A percentile compares a stretch with the other conserved stretches of the same genome.
Conservation (phyloP, 2,113 vertebrate genomes). For the Hippocampus abdominalis region DNA sequence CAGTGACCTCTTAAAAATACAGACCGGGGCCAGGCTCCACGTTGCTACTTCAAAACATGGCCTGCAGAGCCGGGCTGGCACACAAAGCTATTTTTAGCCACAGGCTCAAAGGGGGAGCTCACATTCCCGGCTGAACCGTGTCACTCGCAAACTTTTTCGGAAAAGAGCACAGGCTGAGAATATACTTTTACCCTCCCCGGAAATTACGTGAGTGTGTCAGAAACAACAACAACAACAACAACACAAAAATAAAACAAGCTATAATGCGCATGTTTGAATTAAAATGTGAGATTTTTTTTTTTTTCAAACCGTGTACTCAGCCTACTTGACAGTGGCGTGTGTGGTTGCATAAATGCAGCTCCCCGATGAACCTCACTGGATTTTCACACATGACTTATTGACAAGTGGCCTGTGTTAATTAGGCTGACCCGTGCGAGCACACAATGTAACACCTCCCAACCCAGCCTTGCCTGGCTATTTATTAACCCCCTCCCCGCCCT, state of each 20-base stretch:
- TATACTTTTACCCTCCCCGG: constrained; percentile 8
- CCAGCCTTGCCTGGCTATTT: constrained; percentile 40
- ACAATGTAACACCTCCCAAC: constrained; percentile 48
- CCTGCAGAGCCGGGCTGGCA: constrained; percentile 65
- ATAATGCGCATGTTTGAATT: not conserved
- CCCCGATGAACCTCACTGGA: constrained; percentile 30
- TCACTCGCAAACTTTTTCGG: constrained; percentile 62
- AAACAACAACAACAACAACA: not conserved
- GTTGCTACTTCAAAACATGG: constrained; percentile 61
- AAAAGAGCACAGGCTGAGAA: constrained; percentile 24
- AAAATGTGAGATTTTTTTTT: not conserved
- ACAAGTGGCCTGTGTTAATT: constrained; percentile 57
- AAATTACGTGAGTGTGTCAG: not conserved
- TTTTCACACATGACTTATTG: constrained; percentile 59
- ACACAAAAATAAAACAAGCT: not conserved
- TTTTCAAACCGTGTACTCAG: not conserved
- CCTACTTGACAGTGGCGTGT: constrained; percentile 6
- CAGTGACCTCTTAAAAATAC: constrained; percentile 66
- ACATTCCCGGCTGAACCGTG: constrained; percentile 65
- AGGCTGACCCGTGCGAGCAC: constrained; percentile 50
- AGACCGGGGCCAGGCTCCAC: constrained; percentile 53
- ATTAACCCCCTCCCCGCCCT: constrained; percentile 43
- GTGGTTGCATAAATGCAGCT: constrained; percentile 35
- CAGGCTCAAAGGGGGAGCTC: constrained; percentile 59
- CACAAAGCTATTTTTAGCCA: constrained; percentile 71